These are phyloP conservation scores for Euplexia lucipara DNA, from an alignment of 2,888 invertebrate species.

Conservation along the genomic window DNA sequence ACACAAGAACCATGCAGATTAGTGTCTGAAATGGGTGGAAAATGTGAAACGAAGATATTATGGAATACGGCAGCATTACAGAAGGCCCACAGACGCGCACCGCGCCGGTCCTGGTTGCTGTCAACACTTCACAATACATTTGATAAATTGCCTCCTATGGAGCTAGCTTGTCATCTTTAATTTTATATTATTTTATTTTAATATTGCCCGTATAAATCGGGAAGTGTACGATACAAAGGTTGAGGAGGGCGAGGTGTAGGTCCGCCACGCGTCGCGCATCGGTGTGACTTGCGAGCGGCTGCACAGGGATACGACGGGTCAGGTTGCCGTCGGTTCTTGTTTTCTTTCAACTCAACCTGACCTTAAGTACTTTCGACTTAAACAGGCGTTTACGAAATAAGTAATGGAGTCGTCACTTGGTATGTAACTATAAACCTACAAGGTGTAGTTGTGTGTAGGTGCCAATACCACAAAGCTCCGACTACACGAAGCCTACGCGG, in stretches of 20 bases:
- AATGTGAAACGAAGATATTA: constrained; percentile 14
- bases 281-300: no score
- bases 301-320: background rate
- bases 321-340: no score
- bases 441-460: background rate
- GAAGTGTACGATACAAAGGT: constrained; percentile 10
- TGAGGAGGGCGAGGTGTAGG: constrained; percentile 2
- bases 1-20: no score
- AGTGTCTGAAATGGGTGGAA: no score
- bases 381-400: background rate
- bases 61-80: no score
- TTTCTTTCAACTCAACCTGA: background rate
- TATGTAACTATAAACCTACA: background rate
- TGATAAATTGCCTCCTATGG: constrained; percentile 67
- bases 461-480: background rate
- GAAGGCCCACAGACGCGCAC: background rate
- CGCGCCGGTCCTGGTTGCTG: constrained; percentile 43
- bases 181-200: no score
- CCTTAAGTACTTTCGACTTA: background rate
- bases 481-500: background rate
- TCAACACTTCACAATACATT: constrained; percentile 67
- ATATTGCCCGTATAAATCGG: constrained; percentile 52
- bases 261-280: constrained; percentile 9
- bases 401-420: background rate
- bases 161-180: constrained; percentile 49